Evolutionary conservation across 2,113 vertebrate genomes (phyloP), one percentile per base, ranked within the genome.

Genomic region (Caloenas nicobarica): DNA sequence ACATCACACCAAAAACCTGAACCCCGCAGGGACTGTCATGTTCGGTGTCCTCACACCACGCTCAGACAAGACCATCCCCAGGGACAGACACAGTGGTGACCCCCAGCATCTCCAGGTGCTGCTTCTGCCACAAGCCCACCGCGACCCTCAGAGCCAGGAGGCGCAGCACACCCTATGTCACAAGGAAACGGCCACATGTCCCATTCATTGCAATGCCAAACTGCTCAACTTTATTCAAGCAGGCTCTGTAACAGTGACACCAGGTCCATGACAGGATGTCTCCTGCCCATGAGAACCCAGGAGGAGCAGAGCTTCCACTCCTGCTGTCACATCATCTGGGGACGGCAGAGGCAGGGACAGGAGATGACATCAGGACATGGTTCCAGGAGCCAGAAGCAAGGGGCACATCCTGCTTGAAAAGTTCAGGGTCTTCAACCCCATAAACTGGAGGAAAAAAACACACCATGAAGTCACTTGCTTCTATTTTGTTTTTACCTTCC

Each of bases 361-460:
- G 2, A 69, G 29, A 34, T 25, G 42, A 36, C 42, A 22, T 11
- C 66, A 34, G 83, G 4, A 72, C 3, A 26, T 15, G 28, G 50
- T n/a, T 61, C 15, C 68, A 53, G 82, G 16, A 82, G 31, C 2
- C 44, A n/a, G 71, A 54, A 82, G 53, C 2, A 0, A 82, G 7
- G 4, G 21, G 1, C 1, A 38, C 0, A 0, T 61, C 5, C 64
- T 71, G 13, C 29, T 48, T 1, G 0, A 1, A 5, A 3, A 11
- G 5, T 33, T n/a, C 65, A 38, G 7, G 16, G 14, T 5, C 9
- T 94, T 46, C 66, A 91, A 13, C 2, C 4, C 53, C 28, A 40
- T 0, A 2, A 0, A 0, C 83, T 94, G 66, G 21, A 38, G 21
- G 44, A 50, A 24, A 50, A 50, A 50, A 2, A 12, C 48, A 46